Conservation (phyloP, 2,888 invertebrate genomes). For the Subacronicta megacephala region DNA sequence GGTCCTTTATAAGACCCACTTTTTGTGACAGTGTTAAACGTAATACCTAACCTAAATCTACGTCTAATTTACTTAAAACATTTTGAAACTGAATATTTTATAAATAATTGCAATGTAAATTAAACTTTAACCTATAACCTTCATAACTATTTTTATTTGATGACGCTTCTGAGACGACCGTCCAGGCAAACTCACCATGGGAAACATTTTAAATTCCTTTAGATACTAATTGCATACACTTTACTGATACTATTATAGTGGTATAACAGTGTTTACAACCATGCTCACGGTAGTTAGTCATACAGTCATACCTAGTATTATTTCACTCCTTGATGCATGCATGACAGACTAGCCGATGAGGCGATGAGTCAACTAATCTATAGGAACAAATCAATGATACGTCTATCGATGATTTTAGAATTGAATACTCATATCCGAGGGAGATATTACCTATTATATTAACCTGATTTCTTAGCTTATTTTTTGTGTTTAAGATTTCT, state of each 20-base stretch:
- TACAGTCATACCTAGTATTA: conserved; percentile 43
- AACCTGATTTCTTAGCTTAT: background rate
- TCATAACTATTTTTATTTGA: background rate
- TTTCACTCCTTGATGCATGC: conserved; percentile 37
- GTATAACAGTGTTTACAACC: conserved; percentile 45
- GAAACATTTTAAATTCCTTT: conserved; percentile 25
- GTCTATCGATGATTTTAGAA: background rate
- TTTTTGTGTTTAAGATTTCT: no score
- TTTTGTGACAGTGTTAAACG: no score
- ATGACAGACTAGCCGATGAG: conserved; percentile 23
- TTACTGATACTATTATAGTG: conserved; percentile 37
- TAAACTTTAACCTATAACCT: no score
- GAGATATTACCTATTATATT: background rate
- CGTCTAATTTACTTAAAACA: no score
- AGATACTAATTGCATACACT: conserved; percentile 15
- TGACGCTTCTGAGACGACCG: background rate
- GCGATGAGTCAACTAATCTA: conserved; percentile 39
- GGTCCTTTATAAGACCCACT: no score
- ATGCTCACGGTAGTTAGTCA: conserved; percentile 38
- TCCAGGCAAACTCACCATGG: conserved; percentile 15
- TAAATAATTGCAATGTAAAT: background rate
- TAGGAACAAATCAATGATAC: background rate
- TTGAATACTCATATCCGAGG: background rate
- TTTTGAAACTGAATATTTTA: no score
- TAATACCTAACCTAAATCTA: no score